phyloP scores from a whole-genome alignment of 2,797 vertebrate genomes.

The Liasis olivaceus region DNA sequence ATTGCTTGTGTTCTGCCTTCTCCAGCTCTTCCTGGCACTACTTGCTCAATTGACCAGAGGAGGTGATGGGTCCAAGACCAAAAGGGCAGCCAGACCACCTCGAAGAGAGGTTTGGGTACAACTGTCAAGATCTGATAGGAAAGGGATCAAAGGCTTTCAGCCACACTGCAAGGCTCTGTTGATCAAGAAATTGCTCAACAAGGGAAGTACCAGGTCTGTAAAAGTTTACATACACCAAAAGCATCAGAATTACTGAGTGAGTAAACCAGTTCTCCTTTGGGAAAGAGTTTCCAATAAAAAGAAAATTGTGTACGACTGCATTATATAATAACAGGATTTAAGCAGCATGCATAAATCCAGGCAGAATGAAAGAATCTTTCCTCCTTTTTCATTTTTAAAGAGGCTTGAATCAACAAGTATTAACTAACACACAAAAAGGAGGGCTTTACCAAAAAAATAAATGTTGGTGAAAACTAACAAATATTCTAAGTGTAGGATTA shows the following conservation, averaged over 20 bases:
- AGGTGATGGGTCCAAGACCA: background rate
- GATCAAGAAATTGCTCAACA: background rate
- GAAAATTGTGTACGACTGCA: background rate
- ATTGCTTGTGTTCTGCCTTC: background rate
- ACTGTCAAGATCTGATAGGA: too few species aligned
- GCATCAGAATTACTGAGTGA: background rate
- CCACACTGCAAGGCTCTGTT: background rate
- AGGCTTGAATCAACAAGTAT: background rate
- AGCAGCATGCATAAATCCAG: background rate
- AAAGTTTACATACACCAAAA: background rate
- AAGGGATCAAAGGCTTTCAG: background rate
- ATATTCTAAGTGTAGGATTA: background rate
- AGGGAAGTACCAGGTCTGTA: background rate
- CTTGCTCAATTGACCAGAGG: too few species aligned
- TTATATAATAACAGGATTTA: background rate
- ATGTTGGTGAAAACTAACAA: background rate
- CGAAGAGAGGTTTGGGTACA: background rate
- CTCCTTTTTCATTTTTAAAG: background rate
- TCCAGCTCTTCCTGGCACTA: background rate
- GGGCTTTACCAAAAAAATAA: background rate
- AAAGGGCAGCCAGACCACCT: too few species aligned
- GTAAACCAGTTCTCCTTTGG: background rate
- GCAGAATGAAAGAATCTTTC: constrained; percentile 5
- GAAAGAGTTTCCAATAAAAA: background rate
- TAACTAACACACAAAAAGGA: background rate